Evolutionary conservation across 2,888 invertebrate species (phyloP).

Genomic region (Leucophenga maculata): DNA sequence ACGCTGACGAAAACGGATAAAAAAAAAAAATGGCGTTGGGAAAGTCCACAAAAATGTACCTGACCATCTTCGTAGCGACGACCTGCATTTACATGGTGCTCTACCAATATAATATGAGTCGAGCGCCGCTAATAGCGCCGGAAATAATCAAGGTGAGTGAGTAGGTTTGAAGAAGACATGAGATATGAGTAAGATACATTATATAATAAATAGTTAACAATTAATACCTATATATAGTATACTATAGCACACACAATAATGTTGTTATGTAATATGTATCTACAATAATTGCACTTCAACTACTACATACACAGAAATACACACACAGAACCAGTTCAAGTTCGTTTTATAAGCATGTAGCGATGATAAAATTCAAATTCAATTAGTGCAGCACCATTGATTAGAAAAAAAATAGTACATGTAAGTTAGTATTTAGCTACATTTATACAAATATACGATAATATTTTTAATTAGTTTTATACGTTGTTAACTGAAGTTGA

Average conservation of each 20-base stretch:
- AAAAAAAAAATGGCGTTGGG: slow-evolving; percentile 71
- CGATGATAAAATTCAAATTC: slow-evolving; percentile 8
- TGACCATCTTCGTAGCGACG: slow-evolving; percentile 76
- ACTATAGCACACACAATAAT: no score
- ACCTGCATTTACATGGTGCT: slow-evolving; percentile 76
- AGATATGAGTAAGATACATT: no score
- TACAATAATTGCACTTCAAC: neutral
- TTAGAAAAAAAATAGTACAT: neutral
- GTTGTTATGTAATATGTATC: neutral
- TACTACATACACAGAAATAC: no score
- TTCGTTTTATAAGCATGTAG: no score
- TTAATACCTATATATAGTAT: no score
- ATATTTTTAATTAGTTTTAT: no score
- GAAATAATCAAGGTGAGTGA: slow-evolving; percentile 70
- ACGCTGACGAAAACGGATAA: neutral
- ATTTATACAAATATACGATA: no score
- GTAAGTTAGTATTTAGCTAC: neutral
- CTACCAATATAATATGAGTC: slow-evolving; percentile 78
- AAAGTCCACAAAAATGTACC: slow-evolving; percentile 78
- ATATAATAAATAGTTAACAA: no score
- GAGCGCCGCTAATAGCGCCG: slow-evolving; percentile 70
- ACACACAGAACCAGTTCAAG: no score
- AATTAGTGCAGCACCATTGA: slow-evolving; percentile 5
- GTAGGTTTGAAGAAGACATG: slow-evolving; percentile 26
- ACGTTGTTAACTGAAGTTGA: no score